Conservation (phyloP, 1,140 invertebrate species). For the Drosophila biarmipes region DNA sequence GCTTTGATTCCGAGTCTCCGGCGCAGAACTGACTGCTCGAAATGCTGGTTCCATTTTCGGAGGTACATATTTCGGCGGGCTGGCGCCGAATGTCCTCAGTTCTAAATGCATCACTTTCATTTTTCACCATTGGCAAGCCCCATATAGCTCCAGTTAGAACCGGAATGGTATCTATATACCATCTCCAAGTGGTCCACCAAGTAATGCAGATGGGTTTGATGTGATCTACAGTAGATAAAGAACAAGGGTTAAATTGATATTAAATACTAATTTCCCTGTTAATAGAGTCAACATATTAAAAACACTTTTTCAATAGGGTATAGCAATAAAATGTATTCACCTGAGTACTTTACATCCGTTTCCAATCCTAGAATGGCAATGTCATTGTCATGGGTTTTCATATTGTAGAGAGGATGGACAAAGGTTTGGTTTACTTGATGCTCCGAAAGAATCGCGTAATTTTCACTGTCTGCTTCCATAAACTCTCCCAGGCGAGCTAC, state of each 20-base stretch:
- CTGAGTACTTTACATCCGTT: not conserved
- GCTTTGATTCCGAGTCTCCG: not conserved
- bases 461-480: not conserved
- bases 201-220: conserved; percentile 15
- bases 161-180: not conserved
- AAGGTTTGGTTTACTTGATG: not conserved
- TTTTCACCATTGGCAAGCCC: not conserved
- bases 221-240: not conserved
- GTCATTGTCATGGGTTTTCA: not conserved
- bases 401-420: not conserved
- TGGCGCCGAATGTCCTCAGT: not conserved
- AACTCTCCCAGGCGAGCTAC: conserved; percentile 2
- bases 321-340: no score
- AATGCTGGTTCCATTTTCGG: not conserved
- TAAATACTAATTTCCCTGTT: not conserved
- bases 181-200: not conserved
- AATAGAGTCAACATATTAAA: no score
- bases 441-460: not conserved
- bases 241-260: not conserved
- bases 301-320: no score
- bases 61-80: not conserved
- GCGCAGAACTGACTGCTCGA: not conserved
- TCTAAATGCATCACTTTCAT: not conserved
- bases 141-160: conserved; percentile 1
- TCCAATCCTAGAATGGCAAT: conserved; percentile 6